These are phyloP conservation scores for Nasua narica DNA, from an alignment of 2,797 vertebrate genomes.

Conservation along the genomic window DNA sequence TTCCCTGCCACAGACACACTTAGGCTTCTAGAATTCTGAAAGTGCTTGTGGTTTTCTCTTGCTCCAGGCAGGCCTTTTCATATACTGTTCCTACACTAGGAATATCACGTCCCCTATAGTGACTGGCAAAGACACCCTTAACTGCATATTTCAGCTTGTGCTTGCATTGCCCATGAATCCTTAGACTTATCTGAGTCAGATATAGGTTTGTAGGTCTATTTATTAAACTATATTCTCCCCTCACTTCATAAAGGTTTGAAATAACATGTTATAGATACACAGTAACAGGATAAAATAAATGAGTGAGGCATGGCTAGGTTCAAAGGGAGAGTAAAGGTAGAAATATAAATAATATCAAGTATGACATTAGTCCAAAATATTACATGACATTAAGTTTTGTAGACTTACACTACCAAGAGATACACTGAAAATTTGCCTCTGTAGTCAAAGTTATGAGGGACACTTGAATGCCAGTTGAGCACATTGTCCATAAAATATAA, in stretches of 20 bases:
- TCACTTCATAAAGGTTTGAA: background rate
- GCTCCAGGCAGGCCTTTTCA: background rate
- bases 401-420: background rate
- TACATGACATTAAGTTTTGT: background rate
- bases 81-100: background rate
- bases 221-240: background rate
- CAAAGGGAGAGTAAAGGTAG: conserved; percentile 19
- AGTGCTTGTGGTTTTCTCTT: background rate
- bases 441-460: background rate
- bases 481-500: background rate
- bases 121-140: background rate
- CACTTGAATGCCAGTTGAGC: background rate
- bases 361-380: background rate
- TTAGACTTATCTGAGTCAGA: background rate
- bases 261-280: background rate
- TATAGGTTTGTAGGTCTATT: background rate
- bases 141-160: background rate
- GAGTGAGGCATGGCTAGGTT: background rate
- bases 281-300: background rate
- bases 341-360: background rate
- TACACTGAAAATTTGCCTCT: background rate
- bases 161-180: background rate
- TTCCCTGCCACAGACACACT: background rate
- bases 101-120: background rate
- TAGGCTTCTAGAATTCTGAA: background rate